These are phyloP conservation scores for Coptodon bakossiorum DNA, from an alignment of 2,113 vertebrate genomes.

Conservation along the genomic window DNA sequence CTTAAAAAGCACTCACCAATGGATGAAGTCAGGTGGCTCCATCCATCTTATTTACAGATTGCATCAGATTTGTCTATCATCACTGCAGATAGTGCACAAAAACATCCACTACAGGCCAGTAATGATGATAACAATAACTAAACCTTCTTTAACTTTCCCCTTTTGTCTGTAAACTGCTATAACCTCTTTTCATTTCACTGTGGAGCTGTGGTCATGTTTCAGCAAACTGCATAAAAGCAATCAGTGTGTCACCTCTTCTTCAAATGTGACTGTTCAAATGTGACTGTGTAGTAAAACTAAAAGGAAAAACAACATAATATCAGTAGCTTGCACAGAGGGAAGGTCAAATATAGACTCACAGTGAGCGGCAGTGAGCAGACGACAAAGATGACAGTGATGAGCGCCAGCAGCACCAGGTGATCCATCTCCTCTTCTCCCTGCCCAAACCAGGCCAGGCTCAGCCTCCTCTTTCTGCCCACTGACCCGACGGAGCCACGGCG, in stretches of 20 bases:
- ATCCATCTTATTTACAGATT: neutral
- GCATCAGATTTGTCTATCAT: neutral
- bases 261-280: neutral
- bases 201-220: neutral
- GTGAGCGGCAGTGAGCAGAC: constrained; percentile 86
- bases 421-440: constrained; percentile 80
- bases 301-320: neutral
- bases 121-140: neutral
- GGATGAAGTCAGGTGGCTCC: neutral
- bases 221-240: neutral
- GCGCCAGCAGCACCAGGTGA: constrained; percentile 79
- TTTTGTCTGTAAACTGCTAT: neutral
- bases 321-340: neutral
- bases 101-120: neutral
- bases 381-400: constrained; percentile 82
- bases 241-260: neutral
- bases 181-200: neutral
- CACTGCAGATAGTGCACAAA: neutral
- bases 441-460: constrained; percentile 68
- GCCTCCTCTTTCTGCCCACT: constrained; percentile 51
- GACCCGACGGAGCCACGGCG: constrained; percentile 66
- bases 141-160: neutral
- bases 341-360: constrained; percentile 67
- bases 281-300: neutral
- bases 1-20: neutral